Evolutionary conservation across 2,113 vertebrate species (phyloP), one percentile per base, ranked within the genome.

Genomic region (Brachypteracias leptosomus): DNA sequence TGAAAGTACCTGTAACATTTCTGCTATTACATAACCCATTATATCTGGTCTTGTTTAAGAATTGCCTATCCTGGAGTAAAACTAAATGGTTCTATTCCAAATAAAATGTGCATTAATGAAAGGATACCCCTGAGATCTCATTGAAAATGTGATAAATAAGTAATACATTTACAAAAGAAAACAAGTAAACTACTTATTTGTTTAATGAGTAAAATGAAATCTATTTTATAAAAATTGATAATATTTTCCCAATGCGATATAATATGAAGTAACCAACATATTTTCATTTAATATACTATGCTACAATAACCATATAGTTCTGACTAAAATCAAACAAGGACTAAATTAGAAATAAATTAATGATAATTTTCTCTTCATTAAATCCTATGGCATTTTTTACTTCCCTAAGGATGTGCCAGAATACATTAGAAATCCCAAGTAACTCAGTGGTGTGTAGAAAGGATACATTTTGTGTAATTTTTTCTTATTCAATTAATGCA

Each of bases 311-410:
- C 71, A 44, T 51, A 78, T 1, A 40, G 6, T 88, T 87, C 54
- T 68, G 66, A 82, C 89, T 95, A 93, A 95, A 91, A 82, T 25
- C 47, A 78, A 93, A 93, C 52, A 81, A 47, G 29, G 62, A 85
- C 8, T 7, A 72, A 95, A 88, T 88, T 85, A 68, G 40, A 29
- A 79, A 76, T 63, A 6, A 2, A 11, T 85, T 89, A 89, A 63
- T 75, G 74, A 75, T 55, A 78, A 78, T 67, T 7, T 61, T 85
- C 9, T 78, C 47, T 72, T 80, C 40, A 67, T 16, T 2, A 89
- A 77, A 70, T 87, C 25, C 25, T 82, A 61, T 40, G 52, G 21
- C 21, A 73, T 61, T 75, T 89, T 83, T 63, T 51, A 52, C 29
- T 51, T 88, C 66, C 57, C 38, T 57, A 52, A 85, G 31, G 44